Evolutionary conservation across 2,797 vertebrate species (phyloP), one percentile per base, ranked within the genome.

Genomic region (Cuculus canorus): DNA sequence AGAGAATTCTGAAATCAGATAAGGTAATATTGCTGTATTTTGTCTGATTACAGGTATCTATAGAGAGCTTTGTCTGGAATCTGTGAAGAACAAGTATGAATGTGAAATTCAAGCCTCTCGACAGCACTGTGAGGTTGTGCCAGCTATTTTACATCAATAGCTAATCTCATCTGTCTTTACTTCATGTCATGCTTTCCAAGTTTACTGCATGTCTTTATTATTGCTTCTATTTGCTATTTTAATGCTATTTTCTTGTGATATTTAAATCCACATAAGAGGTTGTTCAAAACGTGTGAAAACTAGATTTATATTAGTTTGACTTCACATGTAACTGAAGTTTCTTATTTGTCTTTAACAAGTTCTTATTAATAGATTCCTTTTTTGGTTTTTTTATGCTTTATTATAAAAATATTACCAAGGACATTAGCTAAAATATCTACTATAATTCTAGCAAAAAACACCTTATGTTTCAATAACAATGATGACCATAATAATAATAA

Each of bases 91-190:
- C 98, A 99, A 99, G 95, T 99, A 99, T 8, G 99, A 99, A 97
- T 99, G 99, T 98, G 99, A 99, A 98, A 99, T 99, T 96, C 99
- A 99, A 98, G 99, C 99, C 69, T 99, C 99, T 63, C 98, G 99
- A 90, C 99, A 99, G 86, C 99, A 99, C 97, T 99, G 99, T 98
- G 99, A 99, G 99, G 99, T 99, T 97, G 98, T 94, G 86, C 93
- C 73, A 91, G 59, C 76, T 97, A 69, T 94, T 81, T 95, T 86
- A 81, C 68, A 28, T 81, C 27, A 37, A 83, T 92, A 95, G 63
- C 59, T 94, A 50, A 92, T 93, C 88, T 96, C 12, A 45, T 89
- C 53, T 93, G 66, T 68, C 54, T 76, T 91, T 89, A 69, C 78
- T 86, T 75, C 95, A 47, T 90, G 17, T 66, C 70, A 60, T 81